Base-by-base conservation (phyloP, 2,888 invertebrate species). In the Pteria penguin region DNA sequence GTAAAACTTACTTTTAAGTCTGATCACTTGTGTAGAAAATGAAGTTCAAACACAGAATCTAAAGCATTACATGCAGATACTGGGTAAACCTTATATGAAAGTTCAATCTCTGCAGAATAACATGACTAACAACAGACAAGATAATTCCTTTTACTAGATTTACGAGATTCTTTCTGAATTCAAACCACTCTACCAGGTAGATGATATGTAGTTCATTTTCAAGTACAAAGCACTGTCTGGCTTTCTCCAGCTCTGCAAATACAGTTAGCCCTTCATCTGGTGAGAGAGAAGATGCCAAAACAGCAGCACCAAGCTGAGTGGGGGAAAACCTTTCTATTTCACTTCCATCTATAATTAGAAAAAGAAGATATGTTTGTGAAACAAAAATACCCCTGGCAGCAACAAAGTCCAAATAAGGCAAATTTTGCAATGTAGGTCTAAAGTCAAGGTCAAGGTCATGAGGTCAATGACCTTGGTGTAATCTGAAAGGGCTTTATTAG, bases 171-270 rank as follows among this genome's bases (percentile, higher is more conserved):
- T 26, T 14, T 26, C 18, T 11, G 22, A n/a, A n/a, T 14, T 22
- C 4, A 31, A 8, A 61, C 29, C 58, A 31, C 54, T 62, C 71
- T 55, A 98, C 98, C 87, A 98, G 93, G 92, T 98, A 99, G 63
- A 99, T 95, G 55, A 98, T 94, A 92, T 99, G 99, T 2, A 99
- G 94, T 88, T 99, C 99, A 71, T 96, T 97, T 90, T 98, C 97
- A 14, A 99, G 93, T 0, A 97, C 97, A 90, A 99, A 95, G 89
- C 96, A 96, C 86, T 96, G 95, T 8, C 97, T 94, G 0, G 98
- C 97, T 91, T 95, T 96, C 91, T 97, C 96, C 31, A 99, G 92
- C 92, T 99, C 99, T n/a, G 87, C 84, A 90, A 98, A 97, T 57
- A 99, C 94, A 24, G 95, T 94, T 8, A 98, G 93, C 0, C 97